These are phyloP conservation scores for Oligia latruncula DNA, from an alignment of 2,888 invertebrate species.

Conservation along the genomic window DNA sequence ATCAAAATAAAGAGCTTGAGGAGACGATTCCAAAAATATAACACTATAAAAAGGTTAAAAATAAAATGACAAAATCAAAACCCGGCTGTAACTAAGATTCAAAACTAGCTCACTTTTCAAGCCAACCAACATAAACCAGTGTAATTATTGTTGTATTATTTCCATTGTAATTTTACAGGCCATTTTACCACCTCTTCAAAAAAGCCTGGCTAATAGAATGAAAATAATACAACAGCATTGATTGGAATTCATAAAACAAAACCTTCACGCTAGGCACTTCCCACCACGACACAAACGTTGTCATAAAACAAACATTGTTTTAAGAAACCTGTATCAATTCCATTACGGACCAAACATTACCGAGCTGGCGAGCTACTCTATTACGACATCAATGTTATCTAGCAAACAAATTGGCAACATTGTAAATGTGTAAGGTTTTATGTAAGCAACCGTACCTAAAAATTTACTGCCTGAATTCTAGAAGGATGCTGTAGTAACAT, in stretches of 20 bases:
- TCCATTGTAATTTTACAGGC: background rate
- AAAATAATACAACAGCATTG: slow-evolving; percentile 4
- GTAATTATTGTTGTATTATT: too few relatives aligned
- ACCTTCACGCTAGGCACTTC: background rate
- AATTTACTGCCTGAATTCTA: background rate
- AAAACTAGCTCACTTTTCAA: too few relatives aligned
- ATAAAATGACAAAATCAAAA: too few relatives aligned
- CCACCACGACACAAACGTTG: slow-evolving; percentile 6
- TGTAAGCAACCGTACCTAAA: slow-evolving; percentile 39
- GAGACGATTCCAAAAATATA: too few relatives aligned
- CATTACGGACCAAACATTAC: slow-evolving; percentile 47
- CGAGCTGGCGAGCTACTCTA: slow-evolving; percentile 19
- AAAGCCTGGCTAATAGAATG: background rate
- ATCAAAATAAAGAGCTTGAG: too few relatives aligned
- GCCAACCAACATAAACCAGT: too few relatives aligned
- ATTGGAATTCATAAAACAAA: slow-evolving; percentile 2
- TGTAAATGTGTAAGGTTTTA: slow-evolving; percentile 22
- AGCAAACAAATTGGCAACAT: slow-evolving; percentile 55
- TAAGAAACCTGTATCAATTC: slow-evolving; percentile 50
- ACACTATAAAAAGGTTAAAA: too few relatives aligned
- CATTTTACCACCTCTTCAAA: background rate
- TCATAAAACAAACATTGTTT: slow-evolving; percentile 49
- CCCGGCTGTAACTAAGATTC: too few relatives aligned
- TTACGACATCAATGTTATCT: slow-evolving; percentile 55
- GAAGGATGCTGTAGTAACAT: background rate